Evolutionary conservation across 1,140 invertebrate species (phyloP).

Genomic region (Alviniconcha marisindica): DNA sequence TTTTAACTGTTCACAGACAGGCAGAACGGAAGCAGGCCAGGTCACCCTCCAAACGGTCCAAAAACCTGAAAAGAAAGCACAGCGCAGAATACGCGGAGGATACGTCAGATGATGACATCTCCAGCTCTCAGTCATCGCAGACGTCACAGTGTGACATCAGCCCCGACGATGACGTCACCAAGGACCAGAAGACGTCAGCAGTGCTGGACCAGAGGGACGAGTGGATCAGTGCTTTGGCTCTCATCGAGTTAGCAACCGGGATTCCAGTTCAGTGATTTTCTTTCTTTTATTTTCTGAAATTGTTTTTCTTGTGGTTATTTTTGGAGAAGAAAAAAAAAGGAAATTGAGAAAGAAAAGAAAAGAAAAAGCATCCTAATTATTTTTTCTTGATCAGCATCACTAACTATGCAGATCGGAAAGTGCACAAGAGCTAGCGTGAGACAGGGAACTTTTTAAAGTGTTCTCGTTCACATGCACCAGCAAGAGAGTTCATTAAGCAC

Average conservation of each 20-base stretch:
- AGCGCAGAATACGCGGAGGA: slow-evolving; percentile 14
- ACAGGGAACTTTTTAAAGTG: no score
- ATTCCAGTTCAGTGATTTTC: neutral
- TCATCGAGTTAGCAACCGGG: slow-evolving; percentile 80
- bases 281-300: no score
- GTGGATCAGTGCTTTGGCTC: slow-evolving; percentile 82
- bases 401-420: no score
- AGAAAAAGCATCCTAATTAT: no score
- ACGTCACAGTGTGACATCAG: neutral
- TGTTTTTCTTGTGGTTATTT: no score
- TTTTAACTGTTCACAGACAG: no score
- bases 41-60: neutral
- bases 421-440: no score
- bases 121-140: neutral
- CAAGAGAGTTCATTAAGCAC: no score
- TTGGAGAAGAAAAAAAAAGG: no score
- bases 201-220: slow-evolving; percentile 73
- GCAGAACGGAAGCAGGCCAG: slow-evolving; percentile 30
- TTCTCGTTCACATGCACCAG: no score
- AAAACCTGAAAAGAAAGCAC: slow-evolving; percentile 33
- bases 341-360: no score
- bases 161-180: neutral
- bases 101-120: slow-evolving; percentile 15
- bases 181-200: neutral
- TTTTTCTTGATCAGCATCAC: no score